Evolutionary conservation across 2,113 vertebrate species (phyloP).

Genomic region (Melanerpes formicivorus): DNA sequence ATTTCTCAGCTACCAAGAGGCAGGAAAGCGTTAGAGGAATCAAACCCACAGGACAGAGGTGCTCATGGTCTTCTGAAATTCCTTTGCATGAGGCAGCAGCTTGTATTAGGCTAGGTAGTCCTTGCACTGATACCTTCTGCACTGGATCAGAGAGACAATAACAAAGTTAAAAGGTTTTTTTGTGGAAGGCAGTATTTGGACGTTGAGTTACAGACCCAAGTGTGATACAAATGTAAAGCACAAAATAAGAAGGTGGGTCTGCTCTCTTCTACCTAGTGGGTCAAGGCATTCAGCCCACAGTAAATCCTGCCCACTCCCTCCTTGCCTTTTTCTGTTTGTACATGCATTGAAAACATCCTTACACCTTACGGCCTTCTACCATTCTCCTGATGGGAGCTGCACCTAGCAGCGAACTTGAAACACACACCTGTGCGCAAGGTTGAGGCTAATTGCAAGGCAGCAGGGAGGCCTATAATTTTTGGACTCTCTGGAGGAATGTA

Average conservation of each 20-base stretch:
- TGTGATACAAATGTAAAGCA: background rate
- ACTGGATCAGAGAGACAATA: background rate
- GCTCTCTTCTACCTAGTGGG: background rate
- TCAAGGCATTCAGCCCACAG: background rate
- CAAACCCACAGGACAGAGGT: background rate
- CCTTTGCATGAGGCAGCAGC: rapidly evolving
- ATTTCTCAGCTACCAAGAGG: conserved; percentile 1
- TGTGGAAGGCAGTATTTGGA: background rate
- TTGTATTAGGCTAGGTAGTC: background rate
- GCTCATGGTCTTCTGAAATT: background rate
- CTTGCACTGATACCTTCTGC: background rate
- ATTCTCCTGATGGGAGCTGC: background rate
- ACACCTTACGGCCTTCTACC: background rate
- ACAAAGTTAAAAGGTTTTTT: background rate
- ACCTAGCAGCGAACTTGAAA: background rate
- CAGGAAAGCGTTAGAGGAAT: background rate
- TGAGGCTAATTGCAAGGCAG: background rate
- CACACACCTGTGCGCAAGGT: background rate
- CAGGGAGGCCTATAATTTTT: conserved; percentile 34
- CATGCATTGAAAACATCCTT: background rate
- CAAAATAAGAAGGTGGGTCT: background rate
- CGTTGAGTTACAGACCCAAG: background rate
- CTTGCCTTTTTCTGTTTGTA: background rate
- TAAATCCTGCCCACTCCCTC: background rate
- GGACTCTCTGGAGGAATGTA: conserved; percentile 39